These are phyloP conservation scores for Gouania willdenowi DNA, from an alignment of 2,797 vertebrate genomes.

Conservation along the genomic window DNA sequence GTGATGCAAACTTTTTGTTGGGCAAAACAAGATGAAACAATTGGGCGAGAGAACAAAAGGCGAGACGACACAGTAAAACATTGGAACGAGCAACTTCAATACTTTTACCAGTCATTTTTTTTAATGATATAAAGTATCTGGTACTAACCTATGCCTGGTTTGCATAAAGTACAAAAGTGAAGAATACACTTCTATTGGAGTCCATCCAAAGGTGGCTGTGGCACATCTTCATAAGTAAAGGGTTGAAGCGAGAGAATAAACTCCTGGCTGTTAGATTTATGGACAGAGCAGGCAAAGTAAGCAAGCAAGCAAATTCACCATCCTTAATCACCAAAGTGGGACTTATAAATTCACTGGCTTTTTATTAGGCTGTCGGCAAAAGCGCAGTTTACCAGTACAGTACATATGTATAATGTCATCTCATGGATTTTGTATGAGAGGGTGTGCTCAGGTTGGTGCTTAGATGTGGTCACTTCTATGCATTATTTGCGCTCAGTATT, in stretches of 20 bases:
- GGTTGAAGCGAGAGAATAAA: conserved; percentile 14
- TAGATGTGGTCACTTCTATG: background rate
- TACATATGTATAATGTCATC: conserved; percentile 42
- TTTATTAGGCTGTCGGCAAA: conserved; percentile 69
- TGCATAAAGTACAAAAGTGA: no score
- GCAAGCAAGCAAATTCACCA: conserved; percentile 61
- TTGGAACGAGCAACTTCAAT: no score
- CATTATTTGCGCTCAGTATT: conserved; percentile 3
- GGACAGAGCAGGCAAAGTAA: conserved; percentile 70
- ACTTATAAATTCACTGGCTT: conserved; percentile 68
- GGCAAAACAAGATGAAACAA: no score
- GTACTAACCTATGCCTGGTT: no score
- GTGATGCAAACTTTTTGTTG: no score
- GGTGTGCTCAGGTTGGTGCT: conserved; percentile 8
- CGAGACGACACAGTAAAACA: no score
- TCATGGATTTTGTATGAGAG: conserved; percentile 16
- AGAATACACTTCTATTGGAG: conserved; percentile 64
- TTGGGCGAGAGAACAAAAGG: no score
- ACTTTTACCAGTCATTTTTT: no score
- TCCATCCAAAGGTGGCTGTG: conserved; percentile 68
- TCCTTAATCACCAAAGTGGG: conserved; percentile 68
- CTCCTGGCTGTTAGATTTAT: conserved; percentile 80
- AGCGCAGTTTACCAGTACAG: conserved; percentile 36
- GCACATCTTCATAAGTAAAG: conserved; percentile 47
- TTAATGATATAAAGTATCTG: no score